These are phyloP conservation scores for Mus caroli DNA, from an alignment of 2,797 vertebrate genomes.

Conservation along the genomic window DNA sequence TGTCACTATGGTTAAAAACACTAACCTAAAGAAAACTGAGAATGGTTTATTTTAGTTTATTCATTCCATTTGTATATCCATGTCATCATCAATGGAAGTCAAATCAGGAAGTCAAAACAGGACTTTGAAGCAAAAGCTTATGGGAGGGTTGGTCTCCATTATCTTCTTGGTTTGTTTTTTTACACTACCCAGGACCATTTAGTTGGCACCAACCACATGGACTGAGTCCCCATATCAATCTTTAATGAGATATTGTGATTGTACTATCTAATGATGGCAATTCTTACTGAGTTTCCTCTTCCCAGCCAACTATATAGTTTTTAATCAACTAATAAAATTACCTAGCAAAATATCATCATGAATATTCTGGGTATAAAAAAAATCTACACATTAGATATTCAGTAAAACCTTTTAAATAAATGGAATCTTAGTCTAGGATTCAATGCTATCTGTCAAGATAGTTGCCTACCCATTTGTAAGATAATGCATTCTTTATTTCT, in stretches of 20 bases:
- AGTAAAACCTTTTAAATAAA: neutral
- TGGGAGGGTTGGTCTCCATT: neutral
- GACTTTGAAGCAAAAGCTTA: neutral
- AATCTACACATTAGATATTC: neutral
- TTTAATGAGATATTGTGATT: neutral
- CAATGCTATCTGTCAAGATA: neutral
- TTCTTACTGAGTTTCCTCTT: neutral
- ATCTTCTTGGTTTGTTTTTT: neutral
- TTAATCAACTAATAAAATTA: neutral
- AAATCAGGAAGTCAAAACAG: neutral
- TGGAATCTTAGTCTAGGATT: neutral
- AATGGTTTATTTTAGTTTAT: neutral
- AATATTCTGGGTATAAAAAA: neutral
- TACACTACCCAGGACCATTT: too few species aligned
- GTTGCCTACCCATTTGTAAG: neutral
- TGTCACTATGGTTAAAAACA: neutral
- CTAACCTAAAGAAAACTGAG: too few species aligned
- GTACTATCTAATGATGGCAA: too few species aligned
- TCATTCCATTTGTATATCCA: neutral
- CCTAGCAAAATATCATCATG: neutral
- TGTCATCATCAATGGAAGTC: neutral
- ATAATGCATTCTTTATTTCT: neutral
- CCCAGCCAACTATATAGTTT: too few species aligned
- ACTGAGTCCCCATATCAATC: too few species aligned
- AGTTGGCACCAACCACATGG: too few species aligned